phyloP scores from a whole-genome alignment of 2,888 invertebrate species.

The Dolichopus griseipennis region DNA sequence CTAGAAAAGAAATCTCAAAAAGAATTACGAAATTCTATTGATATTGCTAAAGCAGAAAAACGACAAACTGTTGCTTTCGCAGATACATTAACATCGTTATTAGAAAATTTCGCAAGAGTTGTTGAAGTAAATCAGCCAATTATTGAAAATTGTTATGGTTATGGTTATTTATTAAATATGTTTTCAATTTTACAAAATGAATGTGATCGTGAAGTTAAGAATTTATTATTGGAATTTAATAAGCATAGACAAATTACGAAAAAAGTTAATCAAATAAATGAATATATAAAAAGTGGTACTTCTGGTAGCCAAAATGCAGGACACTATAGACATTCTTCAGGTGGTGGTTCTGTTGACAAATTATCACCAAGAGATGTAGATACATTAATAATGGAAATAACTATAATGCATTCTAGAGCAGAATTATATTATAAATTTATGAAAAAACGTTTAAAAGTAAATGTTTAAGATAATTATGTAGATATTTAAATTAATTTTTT shows the following conservation, averaged over 20 bases:
- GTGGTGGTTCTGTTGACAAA: constrained; percentile 45
- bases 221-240: constrained; percentile 63
- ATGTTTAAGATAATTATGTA: constrained; percentile 22
- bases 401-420: constrained; percentile 81
- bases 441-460: constrained; percentile 61
- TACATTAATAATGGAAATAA: constrained; percentile 79
- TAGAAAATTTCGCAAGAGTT: constrained; percentile 76
- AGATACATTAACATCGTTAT: constrained; percentile 72
- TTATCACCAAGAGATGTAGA: constrained; percentile 78
- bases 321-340: constrained; percentile 40
- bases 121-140: constrained; percentile 82
- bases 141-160: constrained; percentile 81
- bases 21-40: constrained; percentile 59
- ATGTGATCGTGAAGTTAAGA: constrained; percentile 58
- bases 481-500: constrained; percentile 1
- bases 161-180: constrained; percentile 63
- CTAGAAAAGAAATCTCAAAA: constrained; percentile 60
- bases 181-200: constrained; percentile 65
- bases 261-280: constrained; percentile 55
- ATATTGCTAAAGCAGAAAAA: constrained; percentile 57
- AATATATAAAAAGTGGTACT: constrained; percentile 45
- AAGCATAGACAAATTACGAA: constrained; percentile 56
- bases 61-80: constrained; percentile 71
- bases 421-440: constrained; percentile 87
- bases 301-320: constrained; percentile 29